These are phyloP conservation scores for Meloe dianella DNA, from an alignment of 2,888 invertebrate genomes.

Conservation along the genomic window DNA sequence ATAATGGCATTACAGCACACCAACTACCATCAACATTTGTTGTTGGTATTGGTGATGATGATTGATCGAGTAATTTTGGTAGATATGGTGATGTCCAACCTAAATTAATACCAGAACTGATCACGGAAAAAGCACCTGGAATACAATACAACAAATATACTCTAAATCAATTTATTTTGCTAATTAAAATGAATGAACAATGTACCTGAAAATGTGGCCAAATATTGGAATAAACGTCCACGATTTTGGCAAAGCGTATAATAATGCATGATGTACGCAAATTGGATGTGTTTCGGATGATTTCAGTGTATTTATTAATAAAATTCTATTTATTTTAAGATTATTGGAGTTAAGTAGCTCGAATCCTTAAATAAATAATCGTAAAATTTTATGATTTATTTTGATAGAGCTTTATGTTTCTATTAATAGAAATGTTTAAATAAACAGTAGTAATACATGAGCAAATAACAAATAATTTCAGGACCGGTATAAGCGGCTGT, in stretches of 20 bases:
- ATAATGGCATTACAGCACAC: conserved; percentile 70
- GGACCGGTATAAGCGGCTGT: no score
- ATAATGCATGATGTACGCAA: background rate
- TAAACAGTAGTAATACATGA: background rate
- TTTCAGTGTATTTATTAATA: background rate
- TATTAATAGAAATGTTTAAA: background rate
- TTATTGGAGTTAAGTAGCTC: background rate
- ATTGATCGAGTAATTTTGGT: conserved; percentile 58
- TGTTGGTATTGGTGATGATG: conserved; percentile 62
- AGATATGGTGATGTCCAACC: conserved; percentile 69
- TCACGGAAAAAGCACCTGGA: conserved; percentile 49
- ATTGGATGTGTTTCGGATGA: no score
- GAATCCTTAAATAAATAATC: background rate
- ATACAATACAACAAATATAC: no score
- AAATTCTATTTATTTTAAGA: background rate
- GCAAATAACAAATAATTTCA: background rate
- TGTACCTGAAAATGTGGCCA: conserved; percentile 51
- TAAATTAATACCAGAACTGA: conserved; percentile 52
- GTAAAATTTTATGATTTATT: conserved; percentile 10
- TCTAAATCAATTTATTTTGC: no score
- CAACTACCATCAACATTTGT: conserved; percentile 64
- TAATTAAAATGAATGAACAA: conserved; percentile 17
- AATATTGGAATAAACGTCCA: conserved; percentile 48
- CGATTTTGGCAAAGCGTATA: background rate
- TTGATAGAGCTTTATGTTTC: background rate